Percentiles rank a stretch among this genome's conserved stretches.
These are phyloP conservation scores for Pagrus major DNA, from an alignment of 2,113 vertebrate genomes.

Conservation along the genomic window DNA sequence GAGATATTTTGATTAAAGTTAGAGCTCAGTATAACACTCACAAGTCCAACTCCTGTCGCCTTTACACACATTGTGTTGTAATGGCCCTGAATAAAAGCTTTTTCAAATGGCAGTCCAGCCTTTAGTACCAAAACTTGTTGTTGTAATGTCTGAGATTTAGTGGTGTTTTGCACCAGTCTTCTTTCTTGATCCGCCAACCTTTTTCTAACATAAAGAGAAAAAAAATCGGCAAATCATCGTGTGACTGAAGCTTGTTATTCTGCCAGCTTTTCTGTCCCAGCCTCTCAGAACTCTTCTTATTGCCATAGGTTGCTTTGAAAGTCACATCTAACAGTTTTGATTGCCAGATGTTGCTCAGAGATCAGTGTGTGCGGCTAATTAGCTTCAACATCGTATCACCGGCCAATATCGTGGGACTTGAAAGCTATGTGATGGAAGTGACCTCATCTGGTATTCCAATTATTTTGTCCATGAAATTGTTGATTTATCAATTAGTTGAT, in stretches of 20 bases:
- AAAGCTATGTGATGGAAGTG: neutral
- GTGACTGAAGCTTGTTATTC: neutral
- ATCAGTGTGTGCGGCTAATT: neutral
- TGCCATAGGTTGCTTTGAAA: slow-evolving; percentile 16
- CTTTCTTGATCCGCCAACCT: neutral
- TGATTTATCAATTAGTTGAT: too few relatives aligned
- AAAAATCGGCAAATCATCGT: neutral
- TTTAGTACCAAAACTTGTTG: neutral
- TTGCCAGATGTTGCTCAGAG: slow-evolving; percentile 16
- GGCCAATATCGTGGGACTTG: neutral
- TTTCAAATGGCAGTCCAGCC: neutral
- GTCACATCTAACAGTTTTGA: slow-evolving; percentile 12
- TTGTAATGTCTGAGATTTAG: neutral
- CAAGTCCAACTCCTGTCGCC: neutral
- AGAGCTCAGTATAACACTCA: neutral
- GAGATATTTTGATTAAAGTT: neutral
- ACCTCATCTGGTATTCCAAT: neutral
- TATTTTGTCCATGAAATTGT: neutral
- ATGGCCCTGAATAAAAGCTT: neutral
- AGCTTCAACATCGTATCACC: neutral
- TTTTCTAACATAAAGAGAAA: neutral
- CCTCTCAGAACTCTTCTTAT: neutral
- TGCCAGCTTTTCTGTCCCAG: neutral
- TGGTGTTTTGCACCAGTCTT: neutral
- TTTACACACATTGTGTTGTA: neutral